These are phyloP conservation scores for Tanypteryx hageni DNA, from an alignment of 2,888 invertebrate species.

Conservation along the genomic window DNA sequence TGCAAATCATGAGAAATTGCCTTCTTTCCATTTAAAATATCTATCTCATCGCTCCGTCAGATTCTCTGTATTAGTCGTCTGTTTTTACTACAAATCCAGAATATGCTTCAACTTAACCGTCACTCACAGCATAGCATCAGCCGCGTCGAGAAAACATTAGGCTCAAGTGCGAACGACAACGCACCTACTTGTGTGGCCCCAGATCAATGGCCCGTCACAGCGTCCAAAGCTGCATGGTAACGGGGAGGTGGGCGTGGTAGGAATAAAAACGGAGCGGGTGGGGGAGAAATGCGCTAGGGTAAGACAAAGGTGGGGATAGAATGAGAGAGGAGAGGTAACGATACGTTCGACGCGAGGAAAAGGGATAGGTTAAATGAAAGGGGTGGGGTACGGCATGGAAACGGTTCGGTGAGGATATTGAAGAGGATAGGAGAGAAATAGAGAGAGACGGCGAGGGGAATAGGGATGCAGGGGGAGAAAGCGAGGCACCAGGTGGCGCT, in stretches of 20 bases:
- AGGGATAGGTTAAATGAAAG: too few relatives aligned
- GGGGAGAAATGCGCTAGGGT: neutral
- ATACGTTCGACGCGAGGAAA: too few relatives aligned
- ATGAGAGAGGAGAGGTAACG: neutral
- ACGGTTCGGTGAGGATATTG: neutral
- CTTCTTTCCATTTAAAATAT: neutral
- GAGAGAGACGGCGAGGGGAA: neutral
- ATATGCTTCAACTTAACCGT: neutral
- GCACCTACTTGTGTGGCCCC: neutral
- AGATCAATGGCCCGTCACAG: neutral
- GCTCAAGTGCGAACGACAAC: neutral
- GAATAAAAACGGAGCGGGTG: neutral
- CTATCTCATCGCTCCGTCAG: neutral
- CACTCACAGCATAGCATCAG: neutral
- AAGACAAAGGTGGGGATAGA: neutral
- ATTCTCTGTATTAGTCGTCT: neutral
- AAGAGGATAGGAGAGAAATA: neutral
- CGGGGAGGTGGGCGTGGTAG: neutral
- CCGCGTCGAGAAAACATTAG: neutral
- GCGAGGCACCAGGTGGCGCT: conserved; percentile 49
- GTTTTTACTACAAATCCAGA: neutral
- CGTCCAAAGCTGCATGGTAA: neutral
- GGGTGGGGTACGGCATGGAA: neutral
- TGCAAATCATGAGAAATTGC: too few relatives aligned
- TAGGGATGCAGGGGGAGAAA: neutral